Conservation (phyloP, 2,888 invertebrate genomes). For the Cryptocephalus moraei region DNA sequence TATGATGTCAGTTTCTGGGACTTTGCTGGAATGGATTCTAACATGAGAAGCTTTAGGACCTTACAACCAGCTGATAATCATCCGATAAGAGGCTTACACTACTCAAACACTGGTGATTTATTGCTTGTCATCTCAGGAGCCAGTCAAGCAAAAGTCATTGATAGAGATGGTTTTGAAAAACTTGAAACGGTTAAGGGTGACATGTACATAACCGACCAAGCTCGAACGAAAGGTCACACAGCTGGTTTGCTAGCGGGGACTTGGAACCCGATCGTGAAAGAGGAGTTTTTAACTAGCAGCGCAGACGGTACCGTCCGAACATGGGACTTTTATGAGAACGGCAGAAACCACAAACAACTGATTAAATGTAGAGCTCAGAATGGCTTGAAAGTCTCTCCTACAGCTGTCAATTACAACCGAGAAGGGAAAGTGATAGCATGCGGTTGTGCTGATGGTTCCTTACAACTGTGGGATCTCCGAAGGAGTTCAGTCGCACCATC, state of each 20-base stretch:
- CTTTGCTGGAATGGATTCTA: slow-evolving; percentile 95
- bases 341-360: slow-evolving; percentile 67
- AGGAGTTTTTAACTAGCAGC: slow-evolving; percentile 91
- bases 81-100: slow-evolving; percentile 81
- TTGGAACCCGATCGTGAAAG: slow-evolving; percentile 86
- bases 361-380: slow-evolving; percentile 82
- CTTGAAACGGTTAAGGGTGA: slow-evolving; percentile 81
- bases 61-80: slow-evolving; percentile 94
- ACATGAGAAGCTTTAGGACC: slow-evolving; percentile 82
- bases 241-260: slow-evolving; percentile 78
- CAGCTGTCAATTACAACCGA: slow-evolving; percentile 60
- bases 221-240: slow-evolving; percentile 84
- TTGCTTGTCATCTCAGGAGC: slow-evolving; percentile 88
- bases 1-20: slow-evolving; percentile 98
- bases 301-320: slow-evolving; percentile 88
- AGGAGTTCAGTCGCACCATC: slow-evolving; percentile 84
- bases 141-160: slow-evolving; percentile 82
- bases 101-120: slow-evolving; percentile 88
- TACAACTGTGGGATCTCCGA: slow-evolving; percentile 95
- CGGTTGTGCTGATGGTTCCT: slow-evolving; percentile 88
- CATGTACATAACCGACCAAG: slow-evolving; percentile 86
- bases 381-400: slow-evolving; percentile 78
- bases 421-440: slow-evolving; percentile 71
- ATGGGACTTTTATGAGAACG: slow-evolving; percentile 72
- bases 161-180: slow-evolving; percentile 84